Base-by-base conservation (phyloP, 2,888 invertebrate species). In the Vandiemenella viatica region DNA sequence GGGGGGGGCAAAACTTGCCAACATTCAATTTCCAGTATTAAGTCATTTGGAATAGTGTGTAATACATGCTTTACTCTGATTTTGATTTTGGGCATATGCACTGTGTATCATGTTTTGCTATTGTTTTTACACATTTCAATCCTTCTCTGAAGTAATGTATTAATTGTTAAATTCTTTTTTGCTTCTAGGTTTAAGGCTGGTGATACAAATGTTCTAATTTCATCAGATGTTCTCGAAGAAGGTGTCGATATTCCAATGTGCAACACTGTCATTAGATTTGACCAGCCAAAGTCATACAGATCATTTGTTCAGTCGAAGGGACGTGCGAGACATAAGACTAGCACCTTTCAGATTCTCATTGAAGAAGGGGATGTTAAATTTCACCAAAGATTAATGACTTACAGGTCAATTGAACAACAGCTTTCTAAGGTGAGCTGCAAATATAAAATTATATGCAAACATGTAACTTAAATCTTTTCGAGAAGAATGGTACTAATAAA, bases 251-350 rank as follows among this genome's bases (percentile, higher is more conserved):
- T 93, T 21, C 83, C 82, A 3, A 74, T 76, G 21, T 96, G 95
- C 62, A 79, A 83, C 53, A 66, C 88, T 37, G 83, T 93, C 0
- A 59, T 92, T 16, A 75, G 83, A 45, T 86, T 80, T 61, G 87
- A 89, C 61, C 62, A 67, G 1, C 75, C 85, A 0, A 62, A 69
- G 45, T 80, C 84, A 58, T 86, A 85, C 57, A 72, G 87, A 44
- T 81, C 86, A 0, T 95, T 92, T 61, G 76, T 93, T 37, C 91
- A 92, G 65, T 85, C 89, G 52, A 90, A 91, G 75, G 91, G 53
- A 37, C 44, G 53, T 21, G 53, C 53, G 13, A 72, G 86, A n/a
- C 71, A 73, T 56, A 60, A 62, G 4, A 63, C 70, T 0, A 79
- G 86, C n/a, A 65, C 65, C 8, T 87, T 72, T 56, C 67, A 76